Percentiles rank a stretch among this genome's conserved stretches.
These are phyloP conservation scores for Melinaea marsaeus DNA, from an alignment of 2,888 invertebrate species.

Conservation along the genomic window DNA sequence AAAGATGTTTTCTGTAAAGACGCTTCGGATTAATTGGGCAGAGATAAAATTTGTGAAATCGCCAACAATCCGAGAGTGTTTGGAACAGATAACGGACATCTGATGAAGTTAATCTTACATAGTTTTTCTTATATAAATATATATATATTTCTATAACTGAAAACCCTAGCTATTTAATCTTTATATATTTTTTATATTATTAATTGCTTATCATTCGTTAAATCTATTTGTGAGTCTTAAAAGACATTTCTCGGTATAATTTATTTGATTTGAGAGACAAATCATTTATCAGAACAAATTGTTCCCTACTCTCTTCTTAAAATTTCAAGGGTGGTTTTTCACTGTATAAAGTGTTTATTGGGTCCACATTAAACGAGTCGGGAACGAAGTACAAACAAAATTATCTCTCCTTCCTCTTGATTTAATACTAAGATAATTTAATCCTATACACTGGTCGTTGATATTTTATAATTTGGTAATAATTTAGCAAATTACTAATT, in stretches of 20 bases:
- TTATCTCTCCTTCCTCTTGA: constrained; percentile 42
- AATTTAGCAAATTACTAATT: neutral
- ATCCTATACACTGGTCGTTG: constrained; percentile 27
- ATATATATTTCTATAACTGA: neutral
- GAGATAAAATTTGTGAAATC: constrained; percentile 72
- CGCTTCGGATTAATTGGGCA: constrained; percentile 70
- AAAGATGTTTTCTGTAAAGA: constrained; percentile 63
- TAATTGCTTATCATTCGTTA: neutral
- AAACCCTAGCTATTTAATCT: neutral
- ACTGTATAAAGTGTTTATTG: constrained; percentile 48
- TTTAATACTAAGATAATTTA: constrained; percentile 34
- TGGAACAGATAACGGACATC: constrained; percentile 59
- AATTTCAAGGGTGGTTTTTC: constrained; percentile 43
- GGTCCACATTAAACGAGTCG: constrained; percentile 42
- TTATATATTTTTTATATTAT: neutral
- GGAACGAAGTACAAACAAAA: constrained; percentile 46
- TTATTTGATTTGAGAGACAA: constrained; percentile 49
- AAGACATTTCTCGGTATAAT: constrained; percentile 53
- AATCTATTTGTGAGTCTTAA: constrained; percentile 35
- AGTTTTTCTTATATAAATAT: neutral
- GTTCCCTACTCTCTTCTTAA: constrained; percentile 41
- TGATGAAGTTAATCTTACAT: constrained; percentile 46
- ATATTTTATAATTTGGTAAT: neutral
- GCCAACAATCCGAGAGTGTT: constrained; percentile 63
- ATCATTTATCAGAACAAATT: constrained; percentile 35